A percentile compares a stretch with the other conserved stretches of the same genome.
Conservation (phyloP, 2,797 vertebrate species). For the Coranthus polyacanthus region DNA sequence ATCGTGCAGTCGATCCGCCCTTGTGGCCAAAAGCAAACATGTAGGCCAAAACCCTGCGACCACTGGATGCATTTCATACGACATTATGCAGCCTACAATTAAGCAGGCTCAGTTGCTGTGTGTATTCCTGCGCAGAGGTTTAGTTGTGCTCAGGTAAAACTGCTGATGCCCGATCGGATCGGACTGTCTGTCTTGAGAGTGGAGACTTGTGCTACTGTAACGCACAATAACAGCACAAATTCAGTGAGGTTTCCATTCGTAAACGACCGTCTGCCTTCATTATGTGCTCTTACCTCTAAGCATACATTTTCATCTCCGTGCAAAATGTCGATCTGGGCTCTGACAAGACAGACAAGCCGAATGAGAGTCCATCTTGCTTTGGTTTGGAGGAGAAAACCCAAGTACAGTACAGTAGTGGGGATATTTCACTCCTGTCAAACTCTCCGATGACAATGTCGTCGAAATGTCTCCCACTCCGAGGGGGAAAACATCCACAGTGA, state of each 20-base stretch:
- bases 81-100: conserved; percentile 20
- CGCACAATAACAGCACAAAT: conserved; percentile 35
- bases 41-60: conserved; percentile 65
- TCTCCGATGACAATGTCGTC: conserved; percentile 79
- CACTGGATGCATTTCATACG: conserved; percentile 53
- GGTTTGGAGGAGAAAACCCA: conserved; percentile 81
- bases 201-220: conserved; percentile 36
- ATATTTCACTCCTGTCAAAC: conserved; percentile 89
- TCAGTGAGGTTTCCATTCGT: conserved; percentile 5
- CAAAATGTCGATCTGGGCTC: conserved; percentile 93
- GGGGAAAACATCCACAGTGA: conserved; percentile 50
- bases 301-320: conserved; percentile 87
- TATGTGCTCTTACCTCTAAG: conserved; percentile 30
- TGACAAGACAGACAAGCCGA: conserved; percentile 92
- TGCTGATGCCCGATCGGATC: conserved; percentile 74
- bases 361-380: conserved; percentile 98
- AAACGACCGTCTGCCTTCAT: conserved; percentile 8
- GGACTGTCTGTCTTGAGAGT: conserved; percentile 56
- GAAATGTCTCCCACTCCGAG: conserved; percentile 56
- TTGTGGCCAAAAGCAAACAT: conserved; percentile 60
- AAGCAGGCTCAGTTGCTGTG: conserved; percentile 32
- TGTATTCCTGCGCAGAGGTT: conserved; percentile 58
- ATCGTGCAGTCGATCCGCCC: conserved; percentile 61
- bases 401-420: conserved; percentile 81
- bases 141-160: conserved; percentile 85